phyloP scores from a whole-genome alignment of 2,888 invertebrate species.

The Drosophila pseudotakahashii region DNA sequence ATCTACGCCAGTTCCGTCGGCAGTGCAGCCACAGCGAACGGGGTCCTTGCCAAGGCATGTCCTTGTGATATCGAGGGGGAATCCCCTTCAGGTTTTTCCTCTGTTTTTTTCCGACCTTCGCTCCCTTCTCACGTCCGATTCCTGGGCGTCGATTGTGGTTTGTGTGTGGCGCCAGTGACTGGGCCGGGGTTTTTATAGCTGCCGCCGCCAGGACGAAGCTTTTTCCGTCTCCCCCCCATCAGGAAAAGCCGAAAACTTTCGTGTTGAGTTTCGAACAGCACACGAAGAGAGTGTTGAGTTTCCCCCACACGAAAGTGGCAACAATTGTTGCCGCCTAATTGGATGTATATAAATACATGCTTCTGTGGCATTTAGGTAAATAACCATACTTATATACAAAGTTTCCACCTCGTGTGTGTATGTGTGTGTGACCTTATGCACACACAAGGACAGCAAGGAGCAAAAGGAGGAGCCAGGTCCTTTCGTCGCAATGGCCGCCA shows the following conservation, averaged over 20 bases:
- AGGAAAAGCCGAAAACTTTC: constrained; percentile 34
- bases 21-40: constrained; percentile 65
- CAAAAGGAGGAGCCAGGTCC: constrained; percentile 68
- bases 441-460: constrained; percentile 37
- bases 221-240: constrained; percentile 27
- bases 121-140: constrained; percentile 42
- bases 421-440: constrained; percentile 51
- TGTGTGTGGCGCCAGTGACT: constrained; percentile 72
- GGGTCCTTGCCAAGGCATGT: constrained; percentile 64
- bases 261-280: constrained; percentile 57
- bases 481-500: constrained; percentile 65
- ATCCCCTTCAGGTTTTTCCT: constrained; percentile 1
- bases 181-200: constrained; percentile 66
- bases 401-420: constrained; percentile 6
- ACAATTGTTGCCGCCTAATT: constrained; percentile 78
- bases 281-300: constrained; percentile 51
- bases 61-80: neutral
- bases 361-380: constrained; percentile 59
- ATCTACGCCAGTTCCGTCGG: constrained; percentile 57
- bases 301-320: constrained; percentile 46
- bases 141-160: constrained; percentile 61
- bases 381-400: constrained; percentile 37
- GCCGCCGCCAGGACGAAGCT: constrained; percentile 59
- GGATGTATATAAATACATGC: constrained; percentile 62
- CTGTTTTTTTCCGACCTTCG: neutral